These are phyloP conservation scores for Cephus sareptanus DNA, from an alignment of 2,888 invertebrate species.

Conservation along the genomic window DNA sequence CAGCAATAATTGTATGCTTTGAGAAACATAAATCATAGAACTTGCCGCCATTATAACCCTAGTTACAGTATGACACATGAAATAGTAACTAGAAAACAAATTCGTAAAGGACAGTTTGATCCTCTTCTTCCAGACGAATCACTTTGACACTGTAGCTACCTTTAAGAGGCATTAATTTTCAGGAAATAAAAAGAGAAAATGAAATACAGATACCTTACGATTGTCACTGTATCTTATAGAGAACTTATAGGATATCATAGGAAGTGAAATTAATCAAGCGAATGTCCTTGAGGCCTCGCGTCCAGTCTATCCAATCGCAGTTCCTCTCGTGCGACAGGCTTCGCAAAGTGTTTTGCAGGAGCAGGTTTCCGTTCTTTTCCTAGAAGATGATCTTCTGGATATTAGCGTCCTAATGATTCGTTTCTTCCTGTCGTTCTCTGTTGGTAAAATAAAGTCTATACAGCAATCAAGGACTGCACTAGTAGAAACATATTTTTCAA, in stretches of 20 bases:
- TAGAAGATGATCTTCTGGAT: constrained; percentile 1
- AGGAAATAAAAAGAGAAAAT: neutral
- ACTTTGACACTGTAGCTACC: neutral
- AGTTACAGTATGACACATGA: neutral
- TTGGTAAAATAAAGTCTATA: neutral
- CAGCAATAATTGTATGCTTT: neutral
- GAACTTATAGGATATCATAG: constrained; percentile 40
- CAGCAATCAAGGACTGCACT: neutral
- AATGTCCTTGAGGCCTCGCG: constrained; percentile 42
- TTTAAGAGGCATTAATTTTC: neutral
- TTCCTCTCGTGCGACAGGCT: constrained; percentile 43
- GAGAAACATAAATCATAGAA: neutral
- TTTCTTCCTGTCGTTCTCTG: neutral
- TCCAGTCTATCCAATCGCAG: constrained; percentile 42
- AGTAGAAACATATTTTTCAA: neutral
- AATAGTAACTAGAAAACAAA: neutral
- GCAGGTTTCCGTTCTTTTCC: constrained; percentile 7
- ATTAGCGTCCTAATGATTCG: constrained; percentile 1
- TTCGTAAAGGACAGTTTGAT: neutral
- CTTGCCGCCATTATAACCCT: neutral
- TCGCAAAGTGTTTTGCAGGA: constrained; percentile 21
- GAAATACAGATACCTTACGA: neutral
- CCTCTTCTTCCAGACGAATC: neutral
- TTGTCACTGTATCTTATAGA: constrained; percentile 7
- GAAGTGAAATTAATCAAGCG: constrained; percentile 50